These are phyloP conservation scores for Limnothrissa miodon DNA, from an alignment of 2,113 vertebrate genomes.

Conservation along the genomic window DNA sequence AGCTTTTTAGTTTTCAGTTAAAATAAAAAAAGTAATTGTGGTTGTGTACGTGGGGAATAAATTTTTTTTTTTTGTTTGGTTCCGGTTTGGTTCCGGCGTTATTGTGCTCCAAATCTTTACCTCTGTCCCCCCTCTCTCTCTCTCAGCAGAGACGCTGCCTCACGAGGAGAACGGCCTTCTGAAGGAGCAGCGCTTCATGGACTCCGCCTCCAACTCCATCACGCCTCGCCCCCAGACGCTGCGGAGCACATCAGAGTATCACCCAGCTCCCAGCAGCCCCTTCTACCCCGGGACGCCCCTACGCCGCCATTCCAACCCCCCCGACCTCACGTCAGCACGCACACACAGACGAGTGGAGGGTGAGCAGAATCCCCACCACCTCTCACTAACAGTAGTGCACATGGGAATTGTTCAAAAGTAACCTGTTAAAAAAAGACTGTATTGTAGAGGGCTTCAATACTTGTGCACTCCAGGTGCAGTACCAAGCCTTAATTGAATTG, in stretches of 20 bases:
- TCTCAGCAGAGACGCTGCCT: constrained; percentile 79
- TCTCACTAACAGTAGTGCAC: background rate
- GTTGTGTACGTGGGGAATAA: too few relatives aligned
- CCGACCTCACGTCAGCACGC: constrained; percentile 69
- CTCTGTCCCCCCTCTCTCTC: background rate
- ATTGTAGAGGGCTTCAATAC: too few relatives aligned
- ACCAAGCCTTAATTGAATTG: background rate
- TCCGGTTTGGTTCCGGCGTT: too few relatives aligned
- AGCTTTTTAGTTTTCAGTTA: too few relatives aligned
- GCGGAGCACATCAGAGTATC: constrained; percentile 69
- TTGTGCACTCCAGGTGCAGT: background rate
- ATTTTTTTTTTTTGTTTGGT: too few relatives aligned
- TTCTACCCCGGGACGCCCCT: constrained; percentile 66
- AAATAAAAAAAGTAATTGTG: too few relatives aligned
- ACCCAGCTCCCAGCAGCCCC: constrained; percentile 61
- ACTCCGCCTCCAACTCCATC: constrained; percentile 80
- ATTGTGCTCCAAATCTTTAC: background rate
- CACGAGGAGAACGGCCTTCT: constrained; percentile 73
- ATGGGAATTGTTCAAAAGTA: background rate
- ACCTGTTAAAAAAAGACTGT: too few relatives aligned
- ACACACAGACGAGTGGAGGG: constrained; percentile 83
- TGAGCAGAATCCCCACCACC: constrained; percentile 52
- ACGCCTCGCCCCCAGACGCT: constrained; percentile 65
- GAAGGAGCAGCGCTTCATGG: constrained; percentile 82
- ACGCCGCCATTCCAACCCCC: constrained; percentile 65